Evolutionary conservation across 2,113 vertebrate genomes (phyloP).

Genomic region (Pseudonaja textilis): DNA sequence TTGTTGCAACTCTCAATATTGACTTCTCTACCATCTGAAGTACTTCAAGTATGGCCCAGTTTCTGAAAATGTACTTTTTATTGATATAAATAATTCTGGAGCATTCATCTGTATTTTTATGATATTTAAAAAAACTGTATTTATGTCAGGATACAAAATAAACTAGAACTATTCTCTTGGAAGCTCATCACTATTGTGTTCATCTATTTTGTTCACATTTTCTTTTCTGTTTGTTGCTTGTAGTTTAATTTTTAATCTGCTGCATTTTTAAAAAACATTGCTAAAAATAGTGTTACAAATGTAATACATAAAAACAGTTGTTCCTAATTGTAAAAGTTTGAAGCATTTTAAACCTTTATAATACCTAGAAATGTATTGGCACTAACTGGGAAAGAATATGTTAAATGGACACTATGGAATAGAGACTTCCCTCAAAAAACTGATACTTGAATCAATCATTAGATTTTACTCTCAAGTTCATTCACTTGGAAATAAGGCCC

Average conservation of each 20-base stretch:
- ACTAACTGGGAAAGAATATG: not conserved
- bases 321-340: not conserved
- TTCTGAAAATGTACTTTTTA: not conserved
- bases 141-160: not conserved
- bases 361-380: not conserved
- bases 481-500: not conserved
- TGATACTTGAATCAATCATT: not conserved
- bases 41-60: not conserved
- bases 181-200: not conserved
- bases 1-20: not conserved
- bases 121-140: not conserved
- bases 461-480: not conserved
- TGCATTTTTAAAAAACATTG: not conserved
- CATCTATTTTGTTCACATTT: not conserved
- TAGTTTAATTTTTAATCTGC: not conserved
- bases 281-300: not conserved
- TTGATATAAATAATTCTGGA: not conserved
- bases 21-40: not conserved
- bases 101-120: not conserved
- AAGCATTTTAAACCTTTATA: not conserved
- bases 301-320: not conserved
- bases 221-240: not conserved
- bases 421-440: not conserved
- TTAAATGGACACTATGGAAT: not conserved
- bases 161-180: not conserved